Evolutionary conservation across 2,888 invertebrate species (phyloP).

Genomic region (Dendrolimus pini): DNA sequence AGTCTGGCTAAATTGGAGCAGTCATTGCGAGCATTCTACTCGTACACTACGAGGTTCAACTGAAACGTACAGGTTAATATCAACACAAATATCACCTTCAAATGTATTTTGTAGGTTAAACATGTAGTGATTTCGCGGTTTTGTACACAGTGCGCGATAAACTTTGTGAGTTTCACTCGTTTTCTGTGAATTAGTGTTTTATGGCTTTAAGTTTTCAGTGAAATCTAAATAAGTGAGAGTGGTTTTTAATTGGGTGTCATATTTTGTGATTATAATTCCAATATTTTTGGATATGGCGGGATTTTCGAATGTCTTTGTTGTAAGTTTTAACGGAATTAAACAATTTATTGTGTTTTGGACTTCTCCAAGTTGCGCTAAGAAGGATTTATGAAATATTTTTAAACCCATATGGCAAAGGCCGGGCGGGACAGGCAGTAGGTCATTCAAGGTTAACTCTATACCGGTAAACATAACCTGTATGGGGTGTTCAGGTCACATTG

Average conservation of each 20-base stretch:
- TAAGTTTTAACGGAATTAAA: conserved; percentile 24
- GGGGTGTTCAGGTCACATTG: conserved; percentile 53
- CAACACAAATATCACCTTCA: conserved; percentile 77
- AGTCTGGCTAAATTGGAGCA: neutral
- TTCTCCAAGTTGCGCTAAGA: neutral
- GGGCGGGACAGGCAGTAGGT: conserved; percentile 42
- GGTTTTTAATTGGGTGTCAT: conserved; percentile 19
- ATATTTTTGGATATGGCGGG: conserved; percentile 41
- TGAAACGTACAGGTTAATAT: conserved; percentile 49
- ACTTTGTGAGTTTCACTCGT: conserved; percentile 25
- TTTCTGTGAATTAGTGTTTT: conserved; percentile 15
- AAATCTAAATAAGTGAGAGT: conserved; percentile 21
- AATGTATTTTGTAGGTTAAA: conserved; percentile 75
- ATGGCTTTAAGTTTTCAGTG: conserved; percentile 32
- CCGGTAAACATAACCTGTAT: conserved; percentile 64
- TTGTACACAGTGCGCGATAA: conserved; percentile 55
- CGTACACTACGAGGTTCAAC: conserved; percentile 13
- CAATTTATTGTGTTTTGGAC: neutral
- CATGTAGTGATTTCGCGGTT: conserved; percentile 65
- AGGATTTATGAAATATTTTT: conserved; percentile 6
- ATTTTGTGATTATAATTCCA: conserved; percentile 15
- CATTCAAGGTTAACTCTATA: conserved; percentile 69
- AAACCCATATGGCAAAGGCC: conserved; percentile 7
- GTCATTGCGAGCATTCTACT: neutral
- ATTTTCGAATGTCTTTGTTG: conserved; percentile 33